phyloP scores from a whole-genome alignment of 1,140 invertebrate genomes.

The Atta texana region DNA sequence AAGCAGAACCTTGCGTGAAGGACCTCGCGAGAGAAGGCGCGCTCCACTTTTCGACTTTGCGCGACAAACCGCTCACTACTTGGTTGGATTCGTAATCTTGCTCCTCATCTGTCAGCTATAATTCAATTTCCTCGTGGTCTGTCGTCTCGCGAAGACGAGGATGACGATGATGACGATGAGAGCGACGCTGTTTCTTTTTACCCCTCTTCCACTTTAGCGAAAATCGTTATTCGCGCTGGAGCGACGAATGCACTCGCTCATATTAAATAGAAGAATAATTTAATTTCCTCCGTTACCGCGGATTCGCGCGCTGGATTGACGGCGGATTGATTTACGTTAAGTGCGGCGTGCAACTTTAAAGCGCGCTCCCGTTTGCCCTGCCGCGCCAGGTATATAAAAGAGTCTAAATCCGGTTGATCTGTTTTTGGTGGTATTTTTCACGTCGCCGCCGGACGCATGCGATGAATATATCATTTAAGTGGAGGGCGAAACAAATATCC shows the following conservation, averaged over 20 bases:
- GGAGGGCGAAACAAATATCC: slow-evolving; percentile 76
- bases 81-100: slow-evolving; percentile 61
- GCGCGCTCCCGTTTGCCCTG: slow-evolving; percentile 40
- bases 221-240: slow-evolving; percentile 61
- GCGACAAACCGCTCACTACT: slow-evolving; percentile 14
- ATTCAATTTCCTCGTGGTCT: slow-evolving; percentile 43
- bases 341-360: slow-evolving; percentile 64
- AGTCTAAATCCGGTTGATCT: slow-evolving; percentile 60
- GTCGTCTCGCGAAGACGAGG: slow-evolving; percentile 33
- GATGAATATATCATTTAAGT: slow-evolving; percentile 74
- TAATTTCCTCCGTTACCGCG: slow-evolving; percentile 59
- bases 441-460: slow-evolving; percentile 75
- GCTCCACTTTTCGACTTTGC: slow-evolving; percentile 68
- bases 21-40: slow-evolving; percentile 75
- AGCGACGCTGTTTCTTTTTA: slow-evolving; percentile 13
- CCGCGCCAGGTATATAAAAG: slow-evolving; percentile 50
- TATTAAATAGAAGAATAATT: slow-evolving; percentile 64
- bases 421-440: slow-evolving; percentile 64
- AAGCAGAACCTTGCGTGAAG: slow-evolving; percentile 77
- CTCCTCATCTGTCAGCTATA: slow-evolving; percentile 70
- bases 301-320: slow-evolving; percentile 60
- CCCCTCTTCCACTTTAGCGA: neutral
- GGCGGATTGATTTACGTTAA: slow-evolving; percentile 62
- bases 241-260: slow-evolving; percentile 57
- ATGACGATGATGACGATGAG: slow-evolving; percentile 27